Evolutionary conservation across 2,797 vertebrate species (phyloP), one percentile per base, ranked within the genome.

Genomic region (Phoxinus dragarum): DNA sequence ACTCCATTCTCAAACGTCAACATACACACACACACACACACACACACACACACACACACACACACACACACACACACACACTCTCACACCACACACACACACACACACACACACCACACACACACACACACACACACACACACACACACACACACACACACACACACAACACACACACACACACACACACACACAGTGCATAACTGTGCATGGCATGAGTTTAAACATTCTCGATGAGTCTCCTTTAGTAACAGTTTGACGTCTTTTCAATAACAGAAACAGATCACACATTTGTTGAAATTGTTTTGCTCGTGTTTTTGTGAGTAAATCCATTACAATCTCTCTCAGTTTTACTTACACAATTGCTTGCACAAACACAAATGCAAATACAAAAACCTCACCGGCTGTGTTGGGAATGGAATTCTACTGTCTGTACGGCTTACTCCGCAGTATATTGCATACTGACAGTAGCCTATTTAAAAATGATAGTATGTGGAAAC

Each of bases 201-300:
- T 52, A 80, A 73, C 84, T 80, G 81, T 64, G 67, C 56, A 36
- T 85, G 42, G 67, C 83, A 72, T 79, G 83, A 84, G 67, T 78
- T 79, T 79, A 84, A 84, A 69, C 49, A 78, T 72, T 80, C 67
- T 79, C 12, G 67, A 84, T 64, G 83, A 85, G 75, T 72, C 77
- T 85, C 76, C 49, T 78, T 85, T 61, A 17, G 75, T 59, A 84
- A 84, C 66, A 72, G 83, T 84, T 79, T 71, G 66, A 79, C 27
- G 27, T 85, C 83, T 72, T 84, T 71, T 84, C 66, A 71, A 79
- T n/a, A 47, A 71, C 49, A 78, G 54, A 79, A 79, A 34, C 34
- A n/a, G 40, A 49, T 85, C 67, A 17, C 23, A 42, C 31, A 61
- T 72, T 64, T 72, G 49, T 38, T 36, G 8, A 61, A 79, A 44